phyloP scores from a whole-genome alignment of 92 coral and sea anemone species.

The Parazoanthus swiftii region DNA sequence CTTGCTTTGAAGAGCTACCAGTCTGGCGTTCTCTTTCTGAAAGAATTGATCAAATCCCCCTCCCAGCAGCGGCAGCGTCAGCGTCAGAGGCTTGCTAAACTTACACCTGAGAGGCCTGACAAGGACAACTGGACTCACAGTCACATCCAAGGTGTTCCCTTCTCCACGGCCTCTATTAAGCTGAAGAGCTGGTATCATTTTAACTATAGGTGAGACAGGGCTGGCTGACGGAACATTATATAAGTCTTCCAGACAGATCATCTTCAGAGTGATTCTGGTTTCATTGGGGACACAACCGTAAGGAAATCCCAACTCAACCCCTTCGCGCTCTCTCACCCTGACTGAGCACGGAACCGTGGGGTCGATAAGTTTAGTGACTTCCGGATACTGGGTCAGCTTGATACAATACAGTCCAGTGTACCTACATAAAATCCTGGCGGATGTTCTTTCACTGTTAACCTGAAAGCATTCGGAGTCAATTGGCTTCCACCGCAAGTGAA shows the following conservation, averaged over 20 bases:
- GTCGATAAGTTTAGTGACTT: slow-evolving; percentile 58
- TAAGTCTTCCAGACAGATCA: slow-evolving; percentile 66
- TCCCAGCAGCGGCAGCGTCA: slow-evolving; percentile 78
- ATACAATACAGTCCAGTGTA: slow-evolving; percentile 71
- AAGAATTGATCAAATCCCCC: slow-evolving; percentile 66
- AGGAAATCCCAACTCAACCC: slow-evolving; percentile 54
- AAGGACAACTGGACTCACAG: slow-evolving; percentile 83
- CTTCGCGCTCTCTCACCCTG: slow-evolving; percentile 48
- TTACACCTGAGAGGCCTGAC: slow-evolving; percentile 63
- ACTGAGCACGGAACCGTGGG: slow-evolving; percentile 47
- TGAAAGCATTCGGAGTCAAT: slow-evolving; percentile 68
- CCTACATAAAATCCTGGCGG: slow-evolving; percentile 64
- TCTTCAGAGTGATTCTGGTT: slow-evolving; percentile 65
- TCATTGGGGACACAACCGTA: slow-evolving; percentile 54
- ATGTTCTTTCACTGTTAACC: slow-evolving; percentile 64
- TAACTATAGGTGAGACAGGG: slow-evolving; percentile 53
- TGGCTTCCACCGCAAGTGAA: slow-evolving; percentile 67
- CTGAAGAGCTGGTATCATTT: slow-evolving; percentile 50
- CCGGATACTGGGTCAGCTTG: slow-evolving; percentile 73
- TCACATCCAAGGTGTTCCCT: slow-evolving; percentile 61
- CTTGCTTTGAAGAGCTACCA: slow-evolving; percentile 64
- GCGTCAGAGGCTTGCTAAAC: slow-evolving; percentile 68
- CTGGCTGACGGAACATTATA: slow-evolving; percentile 65
- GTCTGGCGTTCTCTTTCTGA: slow-evolving; percentile 59
- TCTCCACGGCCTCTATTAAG: slow-evolving; percentile 33